Conservation (phyloP, 2,888 invertebrate species). For the Bombyx huttoni region DNA sequence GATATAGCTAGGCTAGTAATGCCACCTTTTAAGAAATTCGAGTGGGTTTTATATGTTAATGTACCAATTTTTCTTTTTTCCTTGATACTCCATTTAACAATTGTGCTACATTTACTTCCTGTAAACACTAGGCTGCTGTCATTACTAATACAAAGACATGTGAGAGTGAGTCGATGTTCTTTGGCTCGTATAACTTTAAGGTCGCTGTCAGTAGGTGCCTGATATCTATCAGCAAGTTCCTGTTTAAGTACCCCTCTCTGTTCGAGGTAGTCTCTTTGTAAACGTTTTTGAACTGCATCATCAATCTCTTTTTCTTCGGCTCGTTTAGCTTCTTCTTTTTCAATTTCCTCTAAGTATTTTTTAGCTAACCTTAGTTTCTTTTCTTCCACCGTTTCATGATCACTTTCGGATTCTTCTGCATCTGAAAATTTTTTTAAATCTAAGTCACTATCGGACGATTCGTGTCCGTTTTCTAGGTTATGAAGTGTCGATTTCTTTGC, state of each 20-base stretch:
- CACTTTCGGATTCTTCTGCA: conserved; percentile 69
- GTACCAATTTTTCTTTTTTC: conserved; percentile 74
- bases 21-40: conserved; percentile 48
- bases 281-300: conserved; percentile 78
- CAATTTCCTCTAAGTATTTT: conserved; percentile 89
- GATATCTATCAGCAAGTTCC: conserved; percentile 77
- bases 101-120: conserved; percentile 89
- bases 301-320: conserved; percentile 76
- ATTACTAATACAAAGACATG: conserved; percentile 83
- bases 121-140: conserved; percentile 82
- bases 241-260: conserved; percentile 85
- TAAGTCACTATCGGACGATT: conserved; percentile 77
- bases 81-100: conserved; percentile 87
- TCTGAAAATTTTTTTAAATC: conserved; percentile 72
- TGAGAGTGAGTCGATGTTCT: conserved; percentile 84
- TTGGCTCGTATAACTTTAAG: conserved; percentile 77
- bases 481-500: conserved; percentile 41
- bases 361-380: conserved; percentile 92
- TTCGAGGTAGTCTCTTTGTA: conserved; percentile 89
- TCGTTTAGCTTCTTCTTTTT: conserved; percentile 82
- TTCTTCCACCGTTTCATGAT: conserved; percentile 89
- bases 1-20: conserved; percentile 81
- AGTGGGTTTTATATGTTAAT: conserved; percentile 61
- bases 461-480: conserved; percentile 69
- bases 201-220: conserved; percentile 33